Evolutionary conservation across 2,888 invertebrate species (phyloP), one percentile per base, ranked within the genome.

Genomic region (Leucania comma): DNA sequence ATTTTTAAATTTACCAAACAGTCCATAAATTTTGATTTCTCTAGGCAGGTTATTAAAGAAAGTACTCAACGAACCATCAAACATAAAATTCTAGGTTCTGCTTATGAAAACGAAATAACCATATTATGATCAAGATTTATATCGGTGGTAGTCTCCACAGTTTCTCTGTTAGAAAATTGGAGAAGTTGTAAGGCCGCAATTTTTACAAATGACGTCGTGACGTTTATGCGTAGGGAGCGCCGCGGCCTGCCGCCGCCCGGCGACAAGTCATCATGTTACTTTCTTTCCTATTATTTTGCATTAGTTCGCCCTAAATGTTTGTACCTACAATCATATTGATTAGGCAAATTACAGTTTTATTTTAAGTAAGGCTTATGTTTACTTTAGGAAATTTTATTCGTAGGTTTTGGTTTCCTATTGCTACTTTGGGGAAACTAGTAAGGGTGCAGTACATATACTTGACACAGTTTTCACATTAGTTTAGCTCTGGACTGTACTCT

Each of bases 181-280:
- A 92, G 93, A 95, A 95, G 92, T 95, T 94, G 89, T 90, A 90
- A 94, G 92, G 94, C 94, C 95, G 93, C 95, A 95, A 95, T 95
- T 96, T 95, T 96, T 95, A 95, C 95, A 96, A 96, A 96, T 96
- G 95, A 95, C 95, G 94, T 94, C 92, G 94, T 93, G 95, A 95
- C 95, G 94, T 94, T 95, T 95, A 95, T 93, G 92, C 93, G 91
- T 91, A 93, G 95, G 95, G 95, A 90, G 94, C 93, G 93, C 87
- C 82, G 74, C 77, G 89, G 89, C 46, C n/a, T 1, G 46, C 46
- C 93, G 93, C 87, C 78, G 64, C 76, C 89, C 90, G 92, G 88
- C 93, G 92, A 94, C 95, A 95, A 95, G 93, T 95, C 96, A 96
- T 95, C 95, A 94, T 94, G 94, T 95, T 95, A 93, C 95, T 94